These are phyloP conservation scores for Zaprionus inermis DNA, from an alignment of 1,140 invertebrate species.

Conservation along the genomic window DNA sequence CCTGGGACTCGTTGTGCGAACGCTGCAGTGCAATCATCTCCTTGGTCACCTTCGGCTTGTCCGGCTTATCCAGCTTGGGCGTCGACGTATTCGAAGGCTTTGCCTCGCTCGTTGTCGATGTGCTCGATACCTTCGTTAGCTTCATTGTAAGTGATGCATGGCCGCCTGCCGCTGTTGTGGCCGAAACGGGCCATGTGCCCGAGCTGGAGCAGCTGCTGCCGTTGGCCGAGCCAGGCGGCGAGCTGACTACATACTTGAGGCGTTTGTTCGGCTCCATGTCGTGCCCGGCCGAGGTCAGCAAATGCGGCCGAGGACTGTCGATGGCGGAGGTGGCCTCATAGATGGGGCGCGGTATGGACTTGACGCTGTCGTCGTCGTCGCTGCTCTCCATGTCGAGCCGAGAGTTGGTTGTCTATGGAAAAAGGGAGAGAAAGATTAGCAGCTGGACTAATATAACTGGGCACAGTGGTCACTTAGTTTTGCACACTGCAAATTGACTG, in stretches of 20 bases:
- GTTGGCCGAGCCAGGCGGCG: slow-evolving; percentile 56
- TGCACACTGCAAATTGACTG: not conserved
- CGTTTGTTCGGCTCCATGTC: slow-evolving; percentile 64
- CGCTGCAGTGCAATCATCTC: slow-evolving; percentile 69
- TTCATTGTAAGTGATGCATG: slow-evolving; percentile 68
- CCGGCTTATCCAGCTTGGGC: slow-evolving; percentile 39
- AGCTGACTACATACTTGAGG: slow-evolving; percentile 68
- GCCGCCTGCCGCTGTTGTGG: slow-evolving; percentile 25
- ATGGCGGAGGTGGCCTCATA: slow-evolving; percentile 73
- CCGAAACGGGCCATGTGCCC: slow-evolving; percentile 37
- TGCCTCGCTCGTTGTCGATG: not conserved
- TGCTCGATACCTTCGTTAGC: slow-evolving; percentile 56
- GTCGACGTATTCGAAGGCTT: slow-evolving; percentile 39
- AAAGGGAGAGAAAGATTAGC: not conserved
- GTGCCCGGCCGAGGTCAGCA: slow-evolving; percentile 14
- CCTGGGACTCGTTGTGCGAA: slow-evolving; percentile 73
- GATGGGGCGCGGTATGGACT: slow-evolving; percentile 74
- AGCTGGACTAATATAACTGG: not conserved
- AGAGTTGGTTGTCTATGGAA: not conserved
- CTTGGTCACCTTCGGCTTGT: slow-evolving; percentile 45
- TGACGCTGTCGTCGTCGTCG: slow-evolving; percentile 70
- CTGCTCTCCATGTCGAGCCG: slow-evolving; percentile 54
- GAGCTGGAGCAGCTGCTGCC: slow-evolving; percentile 61
- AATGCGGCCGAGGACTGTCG: slow-evolving; percentile 61
- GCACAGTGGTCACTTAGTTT: not conserved